Percentiles rank a stretch among this genome's conserved stretches.
Evolutionary conservation across 1,140 invertebrate genomes (phyloP).

Genomic region (Brachionus koreanus): DNA sequence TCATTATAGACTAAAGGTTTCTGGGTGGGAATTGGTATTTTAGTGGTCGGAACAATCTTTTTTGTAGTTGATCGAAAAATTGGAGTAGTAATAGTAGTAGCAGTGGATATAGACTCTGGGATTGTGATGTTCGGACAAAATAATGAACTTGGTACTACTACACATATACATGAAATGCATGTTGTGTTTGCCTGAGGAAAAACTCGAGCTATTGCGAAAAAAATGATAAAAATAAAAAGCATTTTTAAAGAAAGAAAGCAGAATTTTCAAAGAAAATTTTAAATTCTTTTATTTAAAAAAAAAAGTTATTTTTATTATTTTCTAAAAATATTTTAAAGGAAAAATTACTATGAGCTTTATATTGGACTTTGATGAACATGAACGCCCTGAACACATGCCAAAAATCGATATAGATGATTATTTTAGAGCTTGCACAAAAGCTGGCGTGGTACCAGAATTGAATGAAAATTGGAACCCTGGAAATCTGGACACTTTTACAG

Average conservation of each 20-base stretch:
- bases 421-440: neutral
- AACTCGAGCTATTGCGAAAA: neutral
- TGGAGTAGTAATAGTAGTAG: neutral
- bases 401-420: slow-evolving; percentile 8
- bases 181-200: neutral
- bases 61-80: neutral
- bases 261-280: neutral
- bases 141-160: neutral
- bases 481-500: neutral
- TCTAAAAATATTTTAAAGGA: neutral
- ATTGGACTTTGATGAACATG: slow-evolving; percentile 1
- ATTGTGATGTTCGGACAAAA: neutral
- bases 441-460: neutral
- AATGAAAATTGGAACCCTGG: neutral
- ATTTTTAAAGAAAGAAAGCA: neutral
- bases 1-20: neutral
- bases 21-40: neutral
- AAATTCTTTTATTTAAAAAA: neutral
- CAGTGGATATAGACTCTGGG: neutral
- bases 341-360: slow-evolving; percentile 10
- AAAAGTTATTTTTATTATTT: neutral
- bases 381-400: neutral
- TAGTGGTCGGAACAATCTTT: neutral
- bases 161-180: neutral
- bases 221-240: neutral